These are phyloP conservation scores for Emydoidea blandingii DNA, from an alignment of 2,797 vertebrate genomes.

Conservation along the genomic window DNA sequence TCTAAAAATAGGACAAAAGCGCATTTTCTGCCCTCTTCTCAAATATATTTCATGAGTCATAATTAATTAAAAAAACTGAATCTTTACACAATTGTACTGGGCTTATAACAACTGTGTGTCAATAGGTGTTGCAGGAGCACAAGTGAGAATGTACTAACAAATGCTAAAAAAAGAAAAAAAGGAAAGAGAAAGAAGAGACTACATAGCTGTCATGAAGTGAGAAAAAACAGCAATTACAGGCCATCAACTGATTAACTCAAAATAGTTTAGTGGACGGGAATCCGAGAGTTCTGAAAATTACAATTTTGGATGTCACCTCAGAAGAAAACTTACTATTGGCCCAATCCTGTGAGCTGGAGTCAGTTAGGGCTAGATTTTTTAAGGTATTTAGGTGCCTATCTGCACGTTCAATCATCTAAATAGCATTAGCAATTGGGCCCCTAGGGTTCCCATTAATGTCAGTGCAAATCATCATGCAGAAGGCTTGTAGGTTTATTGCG, in stretches of 20 bases:
- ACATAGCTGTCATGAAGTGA: neutral
- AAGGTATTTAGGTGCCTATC: neutral
- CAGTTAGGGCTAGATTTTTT: neutral
- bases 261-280: conserved; percentile 1
- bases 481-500: neutral
- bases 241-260: neutral
- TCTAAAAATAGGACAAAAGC: neutral
- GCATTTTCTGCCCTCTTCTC: neutral
- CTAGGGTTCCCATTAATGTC: rapidly evolving
- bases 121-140: neutral
- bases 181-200: neutral
- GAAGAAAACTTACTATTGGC: conserved; percentile 12
- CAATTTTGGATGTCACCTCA: neutral
- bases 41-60: neutral
- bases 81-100: neutral
- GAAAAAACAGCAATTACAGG: neutral
- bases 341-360: neutral
- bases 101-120: neutral
- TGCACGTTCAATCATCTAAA: neutral
- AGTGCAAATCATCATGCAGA: neutral
- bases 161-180: neutral
- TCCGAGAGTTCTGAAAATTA: neutral
- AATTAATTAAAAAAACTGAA: neutral
- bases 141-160: neutral
- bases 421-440: neutral